A percentile compares a stretch with the other conserved stretches of the same genome.
Evolutionary conservation across 37 sponge, comb jelly and placozoan genomes (phyloP).

Genomic region (Eunapius fragilis): DNA sequence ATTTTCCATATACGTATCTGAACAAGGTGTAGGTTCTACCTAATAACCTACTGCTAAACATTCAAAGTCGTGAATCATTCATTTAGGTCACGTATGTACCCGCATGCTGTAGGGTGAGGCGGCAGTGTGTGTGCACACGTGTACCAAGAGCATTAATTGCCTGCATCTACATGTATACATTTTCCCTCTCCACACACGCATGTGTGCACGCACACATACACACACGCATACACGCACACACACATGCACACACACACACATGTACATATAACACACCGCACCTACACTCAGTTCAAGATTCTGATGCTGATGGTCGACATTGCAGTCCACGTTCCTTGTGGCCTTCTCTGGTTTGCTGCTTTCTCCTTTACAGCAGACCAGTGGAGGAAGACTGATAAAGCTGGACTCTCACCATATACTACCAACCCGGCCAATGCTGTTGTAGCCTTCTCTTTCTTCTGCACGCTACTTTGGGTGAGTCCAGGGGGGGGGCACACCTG

Average conservation of each 20-base stretch:
- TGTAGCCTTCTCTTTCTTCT: conserved; percentile 87
- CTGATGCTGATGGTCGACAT: conserved; percentile 46
- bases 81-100: no score
- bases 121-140: no score
- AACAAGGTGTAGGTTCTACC: no score
- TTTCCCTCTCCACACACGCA: not conserved
- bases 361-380: conserved; percentile 78
- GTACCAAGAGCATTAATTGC: no score
- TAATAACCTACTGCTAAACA: no score
- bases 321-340: conserved; percentile 62
- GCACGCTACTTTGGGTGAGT: conserved; percentile 66
- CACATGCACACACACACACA: no score
- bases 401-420: not conserved
- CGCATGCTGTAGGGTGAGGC: no score
- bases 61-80: no score
- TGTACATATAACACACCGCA: no score
- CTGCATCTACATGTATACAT: not conserved
- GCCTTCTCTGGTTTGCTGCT: conserved; percentile 84
- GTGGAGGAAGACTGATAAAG: conserved; percentile 8
- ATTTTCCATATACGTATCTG: no score
- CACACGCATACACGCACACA: no score
- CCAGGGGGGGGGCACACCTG: no score
- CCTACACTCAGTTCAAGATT: conserved; percentile 32
- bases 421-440: conserved; percentile 51
- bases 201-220: not conserved